Evolutionary conservation across 2,113 vertebrate genomes (phyloP), one percentile per base, ranked within the genome.

Genomic region (Panurus biarmicus): DNA sequence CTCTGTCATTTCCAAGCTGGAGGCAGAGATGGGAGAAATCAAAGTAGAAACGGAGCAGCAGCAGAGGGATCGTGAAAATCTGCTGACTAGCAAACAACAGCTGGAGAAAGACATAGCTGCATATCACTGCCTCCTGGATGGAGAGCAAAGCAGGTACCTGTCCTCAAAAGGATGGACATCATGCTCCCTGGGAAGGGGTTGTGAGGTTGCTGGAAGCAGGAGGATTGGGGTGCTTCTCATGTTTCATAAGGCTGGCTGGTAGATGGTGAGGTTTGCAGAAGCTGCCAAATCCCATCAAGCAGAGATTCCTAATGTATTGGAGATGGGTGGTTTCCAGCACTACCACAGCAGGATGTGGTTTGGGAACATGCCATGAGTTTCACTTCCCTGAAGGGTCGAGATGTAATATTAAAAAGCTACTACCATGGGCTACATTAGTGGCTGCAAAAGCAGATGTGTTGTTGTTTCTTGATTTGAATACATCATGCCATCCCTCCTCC

Each of bases 61-160:
- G 95, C 98, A 98, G 54, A 97, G 95, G 7, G 98, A 98, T 89
- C 98, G 98, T 6, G 98, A 99, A 65, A 98, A 96, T 10, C 94
- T 99, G 94, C 90, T 98, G 31, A 97, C 91, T 35, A 98, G 97
- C 95, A 98, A 98, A 91, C 96, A 97, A 79, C 98, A 98, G 38
- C 97, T 99, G 93, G 98, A 99, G 95, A 97, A 98, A 91, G 98
- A 99, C 87, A 98, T 99, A 22, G 96, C 96, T 14, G 87, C 98
- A 1, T 99, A 98, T 94, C 99, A 99, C 28, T 98, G 98, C 29
- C 98, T 99, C 85, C 98, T 99, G 96, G 99, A 99, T 25, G 97
- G 98, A 64, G 99, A 99, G 92, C 98, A 99, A 91, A 98, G 96
- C 95, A 94, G 98, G 98, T 98, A 97, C 11, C n/a, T 36, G 6